Conservation (phyloP, 2,797 vertebrate genomes). For the Anisognathus igniventris region DNA sequence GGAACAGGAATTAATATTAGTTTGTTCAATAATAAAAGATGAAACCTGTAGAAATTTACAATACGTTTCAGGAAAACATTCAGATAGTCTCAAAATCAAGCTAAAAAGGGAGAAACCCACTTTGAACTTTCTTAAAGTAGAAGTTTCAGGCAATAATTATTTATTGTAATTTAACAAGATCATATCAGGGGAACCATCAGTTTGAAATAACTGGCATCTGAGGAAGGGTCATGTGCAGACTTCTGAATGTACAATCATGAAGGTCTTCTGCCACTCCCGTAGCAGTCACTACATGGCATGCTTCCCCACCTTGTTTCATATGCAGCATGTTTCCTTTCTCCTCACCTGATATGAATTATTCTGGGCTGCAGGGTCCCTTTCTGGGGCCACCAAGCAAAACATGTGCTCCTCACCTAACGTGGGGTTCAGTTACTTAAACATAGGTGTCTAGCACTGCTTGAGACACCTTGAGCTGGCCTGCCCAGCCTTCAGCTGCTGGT, state of each 20-base stretch:
- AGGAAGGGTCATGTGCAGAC: not conserved
- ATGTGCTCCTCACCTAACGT: not conserved
- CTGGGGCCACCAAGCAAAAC: not conserved
- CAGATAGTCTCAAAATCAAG: not conserved
- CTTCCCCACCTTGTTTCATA: not conserved
- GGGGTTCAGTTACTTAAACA: not conserved
- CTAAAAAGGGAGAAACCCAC: not conserved
- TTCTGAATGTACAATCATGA: not conserved
- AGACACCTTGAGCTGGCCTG: not conserved
- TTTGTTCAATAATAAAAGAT: not conserved
- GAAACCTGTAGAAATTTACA: not conserved
- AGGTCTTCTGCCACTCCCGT: not conserved
- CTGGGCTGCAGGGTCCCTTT: not conserved
- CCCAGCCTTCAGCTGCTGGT: not conserved
- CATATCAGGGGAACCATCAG: not conserved
- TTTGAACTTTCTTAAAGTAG: not conserved
- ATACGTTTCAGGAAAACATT: constrained; percentile 14
- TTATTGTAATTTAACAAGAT: not conserved
- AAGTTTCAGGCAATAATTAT: not conserved
- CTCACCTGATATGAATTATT: not conserved
- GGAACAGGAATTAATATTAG: not conserved
- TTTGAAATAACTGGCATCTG: not conserved
- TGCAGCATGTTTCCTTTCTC: not conserved
- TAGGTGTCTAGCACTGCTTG: not conserved
- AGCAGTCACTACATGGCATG: not conserved